Percentiles rank a stretch among this genome's conserved stretches.
Evolutionary conservation across 2,888 invertebrate species (phyloP).

Genomic region (Cephalotes varians): DNA sequence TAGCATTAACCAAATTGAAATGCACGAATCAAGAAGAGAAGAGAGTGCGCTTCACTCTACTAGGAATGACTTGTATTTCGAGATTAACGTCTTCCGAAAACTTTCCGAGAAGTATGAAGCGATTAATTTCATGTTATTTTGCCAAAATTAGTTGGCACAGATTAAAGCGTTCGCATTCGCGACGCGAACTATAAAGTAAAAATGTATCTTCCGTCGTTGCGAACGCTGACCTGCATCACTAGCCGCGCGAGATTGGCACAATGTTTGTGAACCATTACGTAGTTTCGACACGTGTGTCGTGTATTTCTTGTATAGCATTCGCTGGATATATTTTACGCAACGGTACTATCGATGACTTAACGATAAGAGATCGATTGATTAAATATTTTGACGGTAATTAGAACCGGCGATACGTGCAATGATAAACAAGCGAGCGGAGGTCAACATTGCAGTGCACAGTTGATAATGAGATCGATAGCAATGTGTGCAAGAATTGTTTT

Average conservation of each 20-base stretch:
- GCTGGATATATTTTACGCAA: slow-evolving; percentile 5
- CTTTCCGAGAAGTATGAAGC: not conserved
- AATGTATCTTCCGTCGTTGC: slow-evolving; percentile 22
- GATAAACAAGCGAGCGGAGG: not conserved
- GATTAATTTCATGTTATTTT: not conserved
- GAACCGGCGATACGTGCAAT: slow-evolving; percentile 2
- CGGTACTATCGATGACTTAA: not conserved
- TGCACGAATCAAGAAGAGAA: not conserved
- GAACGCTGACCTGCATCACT: slow-evolving; percentile 75
- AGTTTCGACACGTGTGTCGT: slow-evolving; percentile 33
- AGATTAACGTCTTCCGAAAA: slow-evolving; percentile 22
- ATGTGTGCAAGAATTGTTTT: not conserved
- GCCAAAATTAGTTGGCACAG: not conserved
- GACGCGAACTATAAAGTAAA: not conserved
- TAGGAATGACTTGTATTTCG: not conserved
- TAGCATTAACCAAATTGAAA: slow-evolving; percentile 38
- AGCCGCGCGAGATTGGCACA: slow-evolving; percentile 39
- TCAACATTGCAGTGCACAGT: slow-evolving; percentile 2
- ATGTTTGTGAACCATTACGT: slow-evolving; percentile 23
- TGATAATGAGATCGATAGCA: not conserved
- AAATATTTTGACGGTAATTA: slow-evolving; percentile 31
- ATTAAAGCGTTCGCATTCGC: not conserved
- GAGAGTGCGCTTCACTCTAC: not conserved
- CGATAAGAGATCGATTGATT: slow-evolving; percentile 4
- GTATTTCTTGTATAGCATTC: not conserved